Evolutionary conservation across 2,113 vertebrate genomes (phyloP), one percentile per base, ranked within the genome.

Genomic region (Scatophagus argus): DNA sequence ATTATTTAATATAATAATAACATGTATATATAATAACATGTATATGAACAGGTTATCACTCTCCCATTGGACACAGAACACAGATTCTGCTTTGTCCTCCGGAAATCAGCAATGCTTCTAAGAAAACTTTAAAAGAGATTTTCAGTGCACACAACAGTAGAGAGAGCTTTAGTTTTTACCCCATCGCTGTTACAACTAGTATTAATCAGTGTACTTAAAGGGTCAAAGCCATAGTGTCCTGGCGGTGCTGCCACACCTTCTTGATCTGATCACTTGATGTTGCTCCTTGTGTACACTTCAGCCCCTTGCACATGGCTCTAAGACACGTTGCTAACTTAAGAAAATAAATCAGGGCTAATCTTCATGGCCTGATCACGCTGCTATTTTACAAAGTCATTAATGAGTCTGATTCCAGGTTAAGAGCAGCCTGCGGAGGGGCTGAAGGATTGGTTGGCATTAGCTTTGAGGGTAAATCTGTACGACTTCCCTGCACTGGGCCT

Each of bases 321-420:
- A 89, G 89, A 83, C 89, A 83, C 85, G 91, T 83, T 89, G 74
- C 91, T 91, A 90, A 91, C 66, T 91, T 91, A 88, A 90, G 91
- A 88, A 88, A 87, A 90, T 90, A 69, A 92, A 91, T 91, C 83
- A 47, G 58, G 89, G 83, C 83, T 92, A 94, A 93, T 92, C 92
- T 89, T 80, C 78, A 62, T 67, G 83, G 80, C 77, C 93, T 91
- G 84, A 89, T 91, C 88, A 73, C 84, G 60, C 81, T 81, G 86
- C 88, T 89, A 63, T 90, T 85, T 79, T 87, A 82, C 88, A 80
- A 73, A 79, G 84, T 79, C 87, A 87, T 93, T 91, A 92, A 92
- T 93, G 92, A 87, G 84, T 88, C 81, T 80, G 83, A 77, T 84
- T 91, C 85, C 80, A 77, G 85, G 88, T 88, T 66, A 84, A 88